A percentile compares a stretch with the other conserved stretches of the same genome.
These are phyloP conservation scores for Agelaius tricolor DNA, from an alignment of 2,113 vertebrate genomes.

Conservation along the genomic window DNA sequence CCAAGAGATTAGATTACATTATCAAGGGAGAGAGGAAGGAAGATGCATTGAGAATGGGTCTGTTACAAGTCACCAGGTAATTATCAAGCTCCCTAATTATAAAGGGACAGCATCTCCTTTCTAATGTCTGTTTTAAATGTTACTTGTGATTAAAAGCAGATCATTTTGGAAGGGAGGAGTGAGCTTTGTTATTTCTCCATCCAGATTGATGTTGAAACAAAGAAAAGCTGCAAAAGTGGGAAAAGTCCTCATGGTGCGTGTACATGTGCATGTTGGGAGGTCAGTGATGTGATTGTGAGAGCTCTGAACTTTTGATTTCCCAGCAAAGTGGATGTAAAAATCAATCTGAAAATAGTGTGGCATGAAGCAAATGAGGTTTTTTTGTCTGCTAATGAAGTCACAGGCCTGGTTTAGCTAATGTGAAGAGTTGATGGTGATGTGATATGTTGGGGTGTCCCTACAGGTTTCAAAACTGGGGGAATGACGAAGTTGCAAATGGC, in stretches of 20 bases:
- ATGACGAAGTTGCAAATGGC: background rate
- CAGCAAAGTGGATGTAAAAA: background rate
- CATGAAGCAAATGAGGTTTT: background rate
- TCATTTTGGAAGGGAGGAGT: background rate
- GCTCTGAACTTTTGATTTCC: background rate
- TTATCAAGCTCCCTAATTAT: constrained; percentile 69
- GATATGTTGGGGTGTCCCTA: background rate
- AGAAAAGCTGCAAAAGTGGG: background rate
- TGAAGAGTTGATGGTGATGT: accelerated
- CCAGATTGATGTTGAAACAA: background rate
- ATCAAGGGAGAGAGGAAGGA: constrained; percentile 63
- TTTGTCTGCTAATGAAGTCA: background rate
- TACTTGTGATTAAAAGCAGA: constrained; percentile 68
- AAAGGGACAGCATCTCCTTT: constrained; percentile 57
- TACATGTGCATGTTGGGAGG: background rate
- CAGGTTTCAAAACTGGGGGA: background rate
- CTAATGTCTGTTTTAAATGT: constrained; percentile 63
- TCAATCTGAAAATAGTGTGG: background rate
- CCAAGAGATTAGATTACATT: constrained; percentile 74
- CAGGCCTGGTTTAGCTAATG: background rate
- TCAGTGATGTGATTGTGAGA: background rate
- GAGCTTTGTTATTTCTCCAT: constrained; percentile 7
- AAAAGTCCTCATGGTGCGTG: background rate
- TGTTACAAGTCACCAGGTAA: constrained; percentile 71
- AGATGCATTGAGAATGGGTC: constrained; percentile 49